phyloP scores from a whole-genome alignment of 1,140 invertebrate genomes.

The Zaprionus africanus region DNA sequence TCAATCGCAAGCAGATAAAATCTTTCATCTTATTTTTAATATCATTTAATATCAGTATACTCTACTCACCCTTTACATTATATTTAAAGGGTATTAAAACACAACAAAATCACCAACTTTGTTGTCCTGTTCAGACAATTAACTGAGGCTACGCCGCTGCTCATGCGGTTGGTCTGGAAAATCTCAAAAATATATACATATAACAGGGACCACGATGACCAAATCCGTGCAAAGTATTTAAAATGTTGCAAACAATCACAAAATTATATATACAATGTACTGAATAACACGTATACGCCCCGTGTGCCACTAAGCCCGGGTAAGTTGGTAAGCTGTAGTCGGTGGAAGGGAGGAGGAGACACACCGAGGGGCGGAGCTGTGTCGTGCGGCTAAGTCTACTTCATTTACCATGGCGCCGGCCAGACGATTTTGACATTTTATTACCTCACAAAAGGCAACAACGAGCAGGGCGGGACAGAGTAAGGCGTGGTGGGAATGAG shows the following conservation, averaged over 20 bases:
- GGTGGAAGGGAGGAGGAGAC: background rate
- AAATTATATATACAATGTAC: conserved; percentile 53
- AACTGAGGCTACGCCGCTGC: conserved; percentile 8
- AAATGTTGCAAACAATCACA: conserved; percentile 58
- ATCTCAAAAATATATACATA: conserved; percentile 23
- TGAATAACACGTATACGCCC: conserved; percentile 52
- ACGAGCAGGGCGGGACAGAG: conserved; percentile 8
- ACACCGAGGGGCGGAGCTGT: background rate
- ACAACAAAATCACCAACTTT: conserved; percentile 2
- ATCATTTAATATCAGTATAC: no score
- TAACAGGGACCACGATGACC: conserved; percentile 16
- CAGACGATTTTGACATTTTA: conserved; percentile 72
- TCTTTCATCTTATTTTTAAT: no score
- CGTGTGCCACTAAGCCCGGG: conserved; percentile 22
- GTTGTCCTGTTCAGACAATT: conserved; percentile 35
- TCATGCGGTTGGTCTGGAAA: background rate
- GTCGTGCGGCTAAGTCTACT: conserved; percentile 40
- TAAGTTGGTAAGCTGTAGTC: background rate
- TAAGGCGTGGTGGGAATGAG: background rate
- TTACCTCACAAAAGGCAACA: conserved; percentile 56
- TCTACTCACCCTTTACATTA: background rate
- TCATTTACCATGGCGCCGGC: conserved; percentile 64
- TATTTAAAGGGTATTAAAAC: conserved; percentile 9
- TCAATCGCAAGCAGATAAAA: no score
- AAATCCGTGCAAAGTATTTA: conserved; percentile 50